Evolutionary conservation across 2,888 invertebrate species (phyloP).

Genomic region (Branchellion lobata): DNA sequence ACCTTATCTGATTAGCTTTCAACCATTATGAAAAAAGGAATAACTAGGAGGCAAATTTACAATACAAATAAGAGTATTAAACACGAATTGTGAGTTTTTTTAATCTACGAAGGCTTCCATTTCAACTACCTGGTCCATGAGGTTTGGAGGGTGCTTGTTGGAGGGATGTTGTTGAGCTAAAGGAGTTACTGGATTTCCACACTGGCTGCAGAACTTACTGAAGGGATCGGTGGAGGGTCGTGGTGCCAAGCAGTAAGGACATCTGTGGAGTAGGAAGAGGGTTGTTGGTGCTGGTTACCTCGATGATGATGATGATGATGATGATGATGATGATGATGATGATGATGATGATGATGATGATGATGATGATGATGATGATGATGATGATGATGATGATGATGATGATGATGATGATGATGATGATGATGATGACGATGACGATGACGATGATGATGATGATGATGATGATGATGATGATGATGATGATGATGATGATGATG

Average conservation of each 20-base stretch:
- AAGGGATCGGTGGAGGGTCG: slow-evolving; percentile 58
- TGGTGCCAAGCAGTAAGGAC: slow-evolving; percentile 59
- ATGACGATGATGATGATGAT: background rate
- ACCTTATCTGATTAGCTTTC: no score
- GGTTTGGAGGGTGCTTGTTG: slow-evolving; percentile 58
- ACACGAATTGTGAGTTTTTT: no score
- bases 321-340: background rate
- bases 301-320: background rate
- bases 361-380: slow-evolving; percentile 31
- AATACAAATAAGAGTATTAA: no score
- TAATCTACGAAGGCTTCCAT: no score
- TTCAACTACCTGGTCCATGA: slow-evolving; percentile 60
- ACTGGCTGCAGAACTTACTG: slow-evolving; percentile 59
- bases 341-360: no score
- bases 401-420: slow-evolving; percentile 34
- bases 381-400: slow-evolving; percentile 36
- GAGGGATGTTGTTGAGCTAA: slow-evolving; percentile 54
- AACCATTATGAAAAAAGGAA: no score
- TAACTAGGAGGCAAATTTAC: no score
- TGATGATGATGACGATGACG: background rate
- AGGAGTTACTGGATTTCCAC: slow-evolving; percentile 58
- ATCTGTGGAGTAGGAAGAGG: slow-evolving; percentile 54
- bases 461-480: slow-evolving; percentile 4
- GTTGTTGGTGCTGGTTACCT: background rate
- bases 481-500: background rate